Conservation (phyloP, 2,888 invertebrate genomes). For the Loripinus fragilis region DNA sequence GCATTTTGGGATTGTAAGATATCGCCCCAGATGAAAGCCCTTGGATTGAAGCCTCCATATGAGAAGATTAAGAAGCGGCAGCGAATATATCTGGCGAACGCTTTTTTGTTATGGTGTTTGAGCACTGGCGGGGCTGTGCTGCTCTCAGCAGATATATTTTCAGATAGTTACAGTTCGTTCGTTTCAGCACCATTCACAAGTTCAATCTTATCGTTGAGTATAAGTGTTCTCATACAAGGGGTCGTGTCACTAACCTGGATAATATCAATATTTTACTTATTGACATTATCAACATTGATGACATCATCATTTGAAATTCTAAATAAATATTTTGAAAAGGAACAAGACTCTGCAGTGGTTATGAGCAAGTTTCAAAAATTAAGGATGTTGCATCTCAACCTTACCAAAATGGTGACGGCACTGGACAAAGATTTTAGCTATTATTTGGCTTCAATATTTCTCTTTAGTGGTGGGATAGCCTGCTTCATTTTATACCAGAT, state of each 20-base stretch:
- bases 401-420: not conserved
- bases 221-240: not conserved
- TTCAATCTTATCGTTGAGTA: not conserved
- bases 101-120: not conserved
- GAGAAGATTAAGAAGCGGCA: not conserved
- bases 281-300: not conserved
- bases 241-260: not conserved
- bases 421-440: conserved; percentile 36
- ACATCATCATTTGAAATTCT: not conserved
- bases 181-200: not conserved
- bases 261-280: not conserved
- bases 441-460: conserved; percentile 13
- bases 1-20: not conserved
- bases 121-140: not conserved
- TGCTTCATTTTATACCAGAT: conserved; percentile 40
- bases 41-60: not conserved
- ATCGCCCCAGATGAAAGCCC: not conserved
- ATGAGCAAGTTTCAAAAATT: not conserved
- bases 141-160: not conserved
- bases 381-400: not conserved
- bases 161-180: not conserved
- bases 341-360: not conserved
- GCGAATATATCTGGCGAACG: not conserved
- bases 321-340: not conserved
- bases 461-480: conserved; percentile 7